Base-by-base conservation (phyloP, 2,113 vertebrate species). In the Lampris incognitus region DNA sequence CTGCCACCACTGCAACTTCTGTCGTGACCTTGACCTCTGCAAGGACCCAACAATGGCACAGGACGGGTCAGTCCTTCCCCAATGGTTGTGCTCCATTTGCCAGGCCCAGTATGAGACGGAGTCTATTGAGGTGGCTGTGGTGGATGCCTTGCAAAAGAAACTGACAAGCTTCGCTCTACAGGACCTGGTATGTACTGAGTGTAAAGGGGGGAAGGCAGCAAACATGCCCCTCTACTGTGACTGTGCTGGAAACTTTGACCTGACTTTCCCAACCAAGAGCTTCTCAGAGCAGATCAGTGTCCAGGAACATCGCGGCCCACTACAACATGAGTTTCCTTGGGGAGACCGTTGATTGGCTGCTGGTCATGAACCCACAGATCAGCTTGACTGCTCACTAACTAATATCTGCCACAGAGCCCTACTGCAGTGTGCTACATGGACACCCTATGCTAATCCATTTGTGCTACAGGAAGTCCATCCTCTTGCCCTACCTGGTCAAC, bases 1-100 rank as follows among this genome's bases (percentile, higher is more conserved):
- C 94, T 99, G 98, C 92, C 96, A 91, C 78, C 96, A 95, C 84
- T 99, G 98, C 78, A 99, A 99, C 82, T 99, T 97, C 91, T 99
- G 98, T 87, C 94, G 96, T 7, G 97, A 99, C 89, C 91, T 99
- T 6, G 97, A 99, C 85, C 95, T 99, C 50, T 99, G 98, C 95
- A 98, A 96, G 78, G 97, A 98, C 73, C 95, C 96, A 0, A 93
- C 94, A 1, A 84, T 95, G 74, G 94, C 94, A 6, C 97, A 97
- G 94, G 97, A 99, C 0, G 96, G 96, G 1, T 92, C 91, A 0
- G 84, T 96, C 42, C 78, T 96, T 68, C 96, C 96, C 0, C 91
- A 96, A 88, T 99, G 98, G 98, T 92, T 96, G 78, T 99, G 98
- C 87, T 94, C 96, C 52, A 99, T 94, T 91, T 99, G 98, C 78